These are phyloP conservation scores for Eretmocerus hayati DNA, from an alignment of 2,888 invertebrate genomes.

Conservation along the genomic window DNA sequence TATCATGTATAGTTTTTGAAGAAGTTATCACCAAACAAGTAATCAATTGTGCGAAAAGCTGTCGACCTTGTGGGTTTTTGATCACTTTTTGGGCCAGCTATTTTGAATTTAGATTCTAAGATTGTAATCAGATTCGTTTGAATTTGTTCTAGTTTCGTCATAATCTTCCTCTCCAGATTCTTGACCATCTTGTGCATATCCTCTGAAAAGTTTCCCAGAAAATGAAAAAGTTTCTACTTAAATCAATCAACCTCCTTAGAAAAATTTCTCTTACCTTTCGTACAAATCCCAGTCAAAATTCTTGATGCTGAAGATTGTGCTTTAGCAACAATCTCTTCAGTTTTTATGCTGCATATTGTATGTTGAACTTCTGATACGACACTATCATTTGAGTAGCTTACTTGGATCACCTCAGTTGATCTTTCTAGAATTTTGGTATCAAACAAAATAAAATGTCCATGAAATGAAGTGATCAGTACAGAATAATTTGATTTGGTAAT, in stretches of 20 bases:
- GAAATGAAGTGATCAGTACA: too few relatives aligned
- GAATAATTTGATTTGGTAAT: too few relatives aligned
- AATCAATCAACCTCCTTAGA: too few relatives aligned
- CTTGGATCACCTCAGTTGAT: slow-evolving; percentile 1
- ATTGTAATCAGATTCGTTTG: slow-evolving; percentile 17
- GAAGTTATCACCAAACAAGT: slow-evolving; percentile 7
- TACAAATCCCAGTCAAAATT: slow-evolving; percentile 44
- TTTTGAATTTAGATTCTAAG: slow-evolving; percentile 4
- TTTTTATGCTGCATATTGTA: slow-evolving; percentile 42
- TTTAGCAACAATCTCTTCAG: slow-evolving; percentile 43
- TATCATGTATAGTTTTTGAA: slow-evolving; percentile 3
- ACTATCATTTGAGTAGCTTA: slow-evolving; percentile 13
- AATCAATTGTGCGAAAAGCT: slow-evolving; percentile 12
- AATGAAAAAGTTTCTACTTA: too few relatives aligned
- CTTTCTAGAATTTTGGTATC: slow-evolving; percentile 9
- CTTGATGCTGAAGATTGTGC: slow-evolving; percentile 44
- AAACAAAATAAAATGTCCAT: too few relatives aligned
- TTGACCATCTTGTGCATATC: slow-evolving; percentile 29
- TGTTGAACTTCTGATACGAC: slow-evolving; percentile 41
- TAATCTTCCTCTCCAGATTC: slow-evolving; percentile 28
- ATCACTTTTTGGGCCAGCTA: background rate
- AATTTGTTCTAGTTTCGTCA: slow-evolving; percentile 27
- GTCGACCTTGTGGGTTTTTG: slow-evolving; percentile 4
- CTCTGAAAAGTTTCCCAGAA: slow-evolving; percentile 30
- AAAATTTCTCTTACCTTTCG: slow-evolving; percentile 37